These are phyloP conservation scores for Congeria kusceri DNA, from an alignment of 2,888 invertebrate species.

Conservation along the genomic window DNA sequence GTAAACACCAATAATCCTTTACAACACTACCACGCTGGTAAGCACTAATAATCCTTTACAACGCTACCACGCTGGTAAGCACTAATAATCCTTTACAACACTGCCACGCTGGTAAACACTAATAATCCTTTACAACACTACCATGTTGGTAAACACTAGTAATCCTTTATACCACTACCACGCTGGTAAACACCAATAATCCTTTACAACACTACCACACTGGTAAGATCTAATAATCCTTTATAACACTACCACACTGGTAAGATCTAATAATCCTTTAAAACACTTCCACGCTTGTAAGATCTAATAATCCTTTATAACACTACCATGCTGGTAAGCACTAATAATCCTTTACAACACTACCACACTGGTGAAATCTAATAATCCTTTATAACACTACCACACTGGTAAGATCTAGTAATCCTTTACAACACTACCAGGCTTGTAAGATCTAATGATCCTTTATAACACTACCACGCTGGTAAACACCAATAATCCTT, in stretches of 20 bases:
- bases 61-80: neutral
- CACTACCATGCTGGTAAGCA: neutral
- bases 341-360: neutral
- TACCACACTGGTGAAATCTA: constrained; percentile 61
- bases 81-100: too few species aligned
- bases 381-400: neutral
- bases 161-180: neutral
- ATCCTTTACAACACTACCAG: neutral
- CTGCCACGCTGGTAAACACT: constrained; percentile 60
- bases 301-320: neutral
- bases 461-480: constrained; percentile 41
- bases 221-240: neutral
- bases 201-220: neutral
- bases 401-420: too few species aligned
- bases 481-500: constrained; percentile 51
- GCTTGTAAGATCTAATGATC: neutral
- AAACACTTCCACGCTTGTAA: too few species aligned
- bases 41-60: neutral
- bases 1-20: neutral
- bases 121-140: neutral
- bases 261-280: constrained; percentile 28
- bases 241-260: constrained; percentile 65
- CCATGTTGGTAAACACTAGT: too few species aligned
- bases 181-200: neutral
- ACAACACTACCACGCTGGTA: neutral